Conservation (phyloP, 2,888 invertebrate genomes). For the Noctuana brunneofusca region DNA sequence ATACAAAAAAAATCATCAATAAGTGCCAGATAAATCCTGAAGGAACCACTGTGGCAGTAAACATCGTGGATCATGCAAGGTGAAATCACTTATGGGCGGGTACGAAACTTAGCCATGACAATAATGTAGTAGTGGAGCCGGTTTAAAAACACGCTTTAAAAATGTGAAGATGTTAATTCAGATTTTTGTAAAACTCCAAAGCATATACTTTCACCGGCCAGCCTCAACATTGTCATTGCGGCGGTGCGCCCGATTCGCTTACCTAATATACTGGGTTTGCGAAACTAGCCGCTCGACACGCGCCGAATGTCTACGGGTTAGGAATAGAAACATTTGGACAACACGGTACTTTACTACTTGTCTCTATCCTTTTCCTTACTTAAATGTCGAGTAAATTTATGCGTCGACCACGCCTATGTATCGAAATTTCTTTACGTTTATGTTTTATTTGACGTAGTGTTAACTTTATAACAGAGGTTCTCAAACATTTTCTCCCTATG, state of each 20-base stretch:
- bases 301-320: slow-evolving; percentile 51
- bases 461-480: no score
- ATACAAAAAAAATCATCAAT: no score
- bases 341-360: slow-evolving; percentile 28
- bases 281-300: slow-evolving; percentile 62
- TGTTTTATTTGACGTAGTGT: background rate
- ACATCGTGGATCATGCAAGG: background rate
- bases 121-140: slow-evolving; percentile 11
- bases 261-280: slow-evolving; percentile 71
- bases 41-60: background rate
- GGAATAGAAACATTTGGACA: slow-evolving; percentile 50
- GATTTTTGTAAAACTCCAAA: slow-evolving; percentile 46
- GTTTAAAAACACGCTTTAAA: slow-evolving; percentile 18
- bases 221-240: slow-evolving; percentile 69
- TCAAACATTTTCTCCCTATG: no score
- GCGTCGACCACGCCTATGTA: slow-evolving; percentile 8
- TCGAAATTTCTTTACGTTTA: slow-evolving; percentile 3
- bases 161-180: slow-evolving; percentile 28
- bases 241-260: slow-evolving; percentile 67
- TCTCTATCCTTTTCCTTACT: slow-evolving; percentile 35
- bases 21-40: no score
- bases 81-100: background rate
- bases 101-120: slow-evolving; percentile 14
- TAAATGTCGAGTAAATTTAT: slow-evolving; percentile 5
- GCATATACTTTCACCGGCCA: slow-evolving; percentile 69